Percentiles rank a stretch among this genome's conserved stretches.
Conservation (phyloP, 92 coral and sea anemone species). For the Phenganax stokvisi region DNA sequence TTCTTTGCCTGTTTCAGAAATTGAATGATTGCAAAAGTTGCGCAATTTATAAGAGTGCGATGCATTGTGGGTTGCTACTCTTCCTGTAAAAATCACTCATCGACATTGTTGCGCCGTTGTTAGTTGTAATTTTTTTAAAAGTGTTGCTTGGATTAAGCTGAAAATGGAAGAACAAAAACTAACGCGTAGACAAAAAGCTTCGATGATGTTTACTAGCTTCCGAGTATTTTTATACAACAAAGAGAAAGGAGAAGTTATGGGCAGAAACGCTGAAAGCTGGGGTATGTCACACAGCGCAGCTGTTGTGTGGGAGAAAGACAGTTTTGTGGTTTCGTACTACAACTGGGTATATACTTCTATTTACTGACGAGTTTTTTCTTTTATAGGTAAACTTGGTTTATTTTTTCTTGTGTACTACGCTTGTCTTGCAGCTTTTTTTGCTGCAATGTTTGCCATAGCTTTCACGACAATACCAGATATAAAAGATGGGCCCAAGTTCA, state of each 20-base stretch:
- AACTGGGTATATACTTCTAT: not conserved
- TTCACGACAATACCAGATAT: conserved; percentile 73
- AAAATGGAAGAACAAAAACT: not conserved
- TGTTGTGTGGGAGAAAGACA: conserved; percentile 13
- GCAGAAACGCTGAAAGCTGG: conserved; percentile 86
- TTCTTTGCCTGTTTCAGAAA: too few relatives aligned
- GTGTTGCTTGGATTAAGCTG: conserved; percentile 2
- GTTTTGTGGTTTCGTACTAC: not conserved
- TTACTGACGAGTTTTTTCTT: not conserved
- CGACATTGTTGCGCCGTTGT: too few relatives aligned
- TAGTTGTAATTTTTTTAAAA: conserved; percentile 6
- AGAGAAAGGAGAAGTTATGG: conserved; percentile 75
- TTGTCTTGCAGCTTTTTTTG: conserved; percentile 89
- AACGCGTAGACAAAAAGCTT: conserved; percentile 1
- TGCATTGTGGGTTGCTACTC: too few relatives aligned
- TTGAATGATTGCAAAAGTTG: too few relatives aligned
- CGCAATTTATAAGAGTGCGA: too few relatives aligned
- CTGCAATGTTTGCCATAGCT: conserved; percentile 82
- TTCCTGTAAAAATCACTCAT: too few relatives aligned
- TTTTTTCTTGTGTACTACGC: conserved; percentile 83
- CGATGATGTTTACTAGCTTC: conserved; percentile 40
- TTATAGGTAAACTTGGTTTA: conserved; percentile 77
- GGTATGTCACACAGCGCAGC: conserved; percentile 55
- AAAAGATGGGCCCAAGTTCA: conserved; percentile 78
- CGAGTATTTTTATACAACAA: conserved; percentile 71